Evolutionary conservation across 2,113 vertebrate genomes (phyloP), one percentile per base, ranked within the genome.

Genomic region (Triplophysa siluroides): DNA sequence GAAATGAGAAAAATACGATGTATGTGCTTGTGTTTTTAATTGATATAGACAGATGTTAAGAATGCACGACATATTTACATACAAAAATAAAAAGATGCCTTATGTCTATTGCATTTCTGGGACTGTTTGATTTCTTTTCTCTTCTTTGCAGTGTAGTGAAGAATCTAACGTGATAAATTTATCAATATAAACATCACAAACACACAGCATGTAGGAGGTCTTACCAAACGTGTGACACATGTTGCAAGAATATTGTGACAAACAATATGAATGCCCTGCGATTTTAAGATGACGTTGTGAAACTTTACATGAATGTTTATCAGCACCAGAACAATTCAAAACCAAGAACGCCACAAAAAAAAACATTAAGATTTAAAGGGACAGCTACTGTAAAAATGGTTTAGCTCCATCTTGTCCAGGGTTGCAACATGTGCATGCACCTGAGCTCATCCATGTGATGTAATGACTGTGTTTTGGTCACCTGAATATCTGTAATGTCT

Each of bases 51-150:
- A n/a, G n/a, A n/a, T 78, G 78, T 21, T 74, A 63, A n/a, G 19
- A 26, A 45, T 76, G 83, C 76, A 81, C 76, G 66, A 60, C 33
- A 56, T 24, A 58, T 29, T 76, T 33, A 64, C 45, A 66, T 41
- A 21, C 41, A 21, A 14, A 60, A 84, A 81, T 79, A 84, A 81
- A 81, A 64, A 54, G 19, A 14, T 78, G 16, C 62, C 24, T 76
- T 24, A 29, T 29, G 26, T 29, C 26, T 52, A 76, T 41, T 79
- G 76, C 18, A 75, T 65, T 54, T 77, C 29, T 66, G 76, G 71
- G 50, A 45, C 23, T 47, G 24, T 76, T 63, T 82, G 83, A 62
- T 60, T 76, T 84, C 58, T 45, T 47, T 10, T 63, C 9, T n/a
- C 63, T 38, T 52, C 38, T 52, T 65, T 61, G 61, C 12, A 18